A percentile compares a stretch with the other conserved stretches of the same genome.
Conservation (phyloP, 2,888 invertebrate species). For the Cryptosula pallasiana region DNA sequence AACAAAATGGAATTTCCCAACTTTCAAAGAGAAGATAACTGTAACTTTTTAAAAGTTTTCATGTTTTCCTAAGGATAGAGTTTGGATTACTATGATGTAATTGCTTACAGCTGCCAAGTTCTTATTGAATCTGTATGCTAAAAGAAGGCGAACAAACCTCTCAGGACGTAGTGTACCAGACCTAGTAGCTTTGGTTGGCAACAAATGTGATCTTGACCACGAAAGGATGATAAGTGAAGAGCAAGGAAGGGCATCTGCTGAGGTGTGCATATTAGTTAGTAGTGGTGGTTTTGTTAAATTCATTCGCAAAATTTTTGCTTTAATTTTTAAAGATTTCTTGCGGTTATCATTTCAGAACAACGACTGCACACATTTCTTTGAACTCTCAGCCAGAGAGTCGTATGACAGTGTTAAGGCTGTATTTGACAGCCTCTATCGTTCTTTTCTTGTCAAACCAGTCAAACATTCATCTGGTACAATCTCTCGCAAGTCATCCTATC, state of each 20-base stretch:
- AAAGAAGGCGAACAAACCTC: neutral
- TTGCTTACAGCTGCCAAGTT: neutral
- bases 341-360: conserved; percentile 68
- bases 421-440: conserved; percentile 35
- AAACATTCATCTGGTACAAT: too few relatives aligned
- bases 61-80: too few relatives aligned
- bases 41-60: too few relatives aligned
- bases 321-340: too few relatives aligned
- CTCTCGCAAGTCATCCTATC: neutral
- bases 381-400: conserved; percentile 77
- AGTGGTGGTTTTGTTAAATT: too few relatives aligned
- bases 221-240: conserved; percentile 65
- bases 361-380: conserved; percentile 70
- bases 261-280: conserved; percentile 26
- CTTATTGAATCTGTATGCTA: conserved; percentile 16
- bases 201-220: conserved; percentile 71
- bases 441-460: conserved; percentile 25
- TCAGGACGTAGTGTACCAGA: neutral
- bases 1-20: too few relatives aligned
- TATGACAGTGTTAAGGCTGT: conserved; percentile 74
- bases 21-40: too few relatives aligned
- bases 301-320: too few relatives aligned
- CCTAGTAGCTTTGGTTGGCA: conserved; percentile 75
- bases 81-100: too few relatives aligned
- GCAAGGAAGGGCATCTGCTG: conserved; percentile 33